Base-by-base conservation (phyloP, 2,797 vertebrate species). In the Dallia pectoralis region DNA sequence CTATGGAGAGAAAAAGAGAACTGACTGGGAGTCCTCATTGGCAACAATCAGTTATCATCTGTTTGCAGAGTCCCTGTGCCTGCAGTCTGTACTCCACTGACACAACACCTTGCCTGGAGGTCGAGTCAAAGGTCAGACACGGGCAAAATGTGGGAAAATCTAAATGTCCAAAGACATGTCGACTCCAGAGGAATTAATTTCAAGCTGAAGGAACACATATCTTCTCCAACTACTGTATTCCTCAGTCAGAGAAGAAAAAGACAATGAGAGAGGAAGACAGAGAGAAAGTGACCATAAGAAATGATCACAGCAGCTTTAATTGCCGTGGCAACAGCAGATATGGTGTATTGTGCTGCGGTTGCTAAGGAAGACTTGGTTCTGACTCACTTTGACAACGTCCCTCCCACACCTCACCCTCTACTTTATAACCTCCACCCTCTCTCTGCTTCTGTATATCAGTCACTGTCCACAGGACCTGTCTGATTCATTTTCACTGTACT, bases 1-100 rank as follows among this genome's bases (percentile, higher is more conserved):
- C 79, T 73, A 84, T 73, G 81, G 81, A 82, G 63, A 87, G 62
- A 68, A 78, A 78, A 69, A 84, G 77, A 69, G 73, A 51, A 59
- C 9, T 73, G 71, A 64, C 30, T 83, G 49, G 82, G 76, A 80
- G 62, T 40, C 74, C 48, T 1, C n/a, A n/a, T n/a, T n/a, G n/a
- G n/a, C n/a, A 4, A 18, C n/a, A 12, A 11, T 79, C 22, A 81
- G 33, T 12, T 80, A 62, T 30, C 62, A 75, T 44, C 69, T 33
- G 16, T 84, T 77, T 74, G 74, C 63, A 49, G 51, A 30, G n/a
- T 25, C 53, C 4, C 62, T 19, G 62, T 32, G 12, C 25, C 22
- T 11, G 61, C 27, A 6, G 8, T 14, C 22, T 4, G n/a, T 12
- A 25, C 53, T 12, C 22, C 53, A 27, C 9, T 25, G 12, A 25